Evolutionary conservation across 2,113 vertebrate species (phyloP), one percentile per base, ranked within the genome.

Genomic region (Pavo muticus): DNA sequence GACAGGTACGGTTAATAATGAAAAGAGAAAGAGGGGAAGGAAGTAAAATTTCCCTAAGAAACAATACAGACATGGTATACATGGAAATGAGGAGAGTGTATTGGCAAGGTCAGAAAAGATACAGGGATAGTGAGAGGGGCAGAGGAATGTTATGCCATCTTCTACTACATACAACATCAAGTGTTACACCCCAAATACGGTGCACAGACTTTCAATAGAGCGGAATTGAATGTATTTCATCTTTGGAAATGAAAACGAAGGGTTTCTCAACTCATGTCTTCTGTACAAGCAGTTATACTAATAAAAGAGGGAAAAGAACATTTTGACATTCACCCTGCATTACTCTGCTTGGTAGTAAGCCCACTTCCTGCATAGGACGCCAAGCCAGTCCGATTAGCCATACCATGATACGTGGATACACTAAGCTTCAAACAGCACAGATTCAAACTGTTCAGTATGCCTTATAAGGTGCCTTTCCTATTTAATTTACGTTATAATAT

Each of bases 141-240:
- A 40, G 5, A 16, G 17, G 11, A 60, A 72, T 39, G 29, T 75
- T 72, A 57, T 54, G 18, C 18, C 16, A 6, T n/a, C 69, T 93
- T 84, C 63, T 29, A 80, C 57, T 59, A 83, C 15, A 17, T 16
- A 56, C 24, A 76, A 59, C 25, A 48, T 76, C 64, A 73, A 56
- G 47, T 18, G 42, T 45, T 71, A 56, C 2, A 64, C 23, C 50
- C 42, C 19, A 39, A 30, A 52, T 19, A 75, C 16, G 29, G 29
- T 10, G n/a, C 54, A 50, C 17, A 16, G 64, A 47, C 16, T 45
- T 86, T 35, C 60, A 91, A 44, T 32, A 48, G 37, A 84, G 73
- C 37, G 76, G 73, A 60, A 76, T 15, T 52, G 52, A 86, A 79
- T 32, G 59, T 57, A 44, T 86, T 91, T 67, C 83, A 84, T 64